A percentile compares a stretch with the other conserved stretches of the same genome.
These are phyloP conservation scores for Limnephilus marmoratus DNA, from an alignment of 2,888 invertebrate species.

Conservation along the genomic window DNA sequence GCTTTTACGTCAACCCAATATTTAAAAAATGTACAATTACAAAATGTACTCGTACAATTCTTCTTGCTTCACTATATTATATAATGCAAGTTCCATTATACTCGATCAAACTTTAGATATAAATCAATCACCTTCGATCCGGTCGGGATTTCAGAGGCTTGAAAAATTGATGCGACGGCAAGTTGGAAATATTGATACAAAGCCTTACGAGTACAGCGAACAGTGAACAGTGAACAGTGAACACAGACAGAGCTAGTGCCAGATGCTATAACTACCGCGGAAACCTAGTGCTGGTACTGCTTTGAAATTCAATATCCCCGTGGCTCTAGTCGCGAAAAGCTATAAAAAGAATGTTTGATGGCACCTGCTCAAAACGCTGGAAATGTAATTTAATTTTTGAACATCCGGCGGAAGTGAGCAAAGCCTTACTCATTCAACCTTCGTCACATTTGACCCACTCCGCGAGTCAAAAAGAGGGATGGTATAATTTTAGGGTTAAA, in stretches of 20 bases:
- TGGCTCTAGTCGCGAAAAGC: not conserved
- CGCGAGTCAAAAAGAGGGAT: not conserved
- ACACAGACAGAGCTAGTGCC: not conserved
- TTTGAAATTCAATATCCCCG: not conserved
- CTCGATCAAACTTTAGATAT: not conserved
- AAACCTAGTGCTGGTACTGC: conserved; percentile 2
- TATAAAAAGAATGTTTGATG: not conserved
- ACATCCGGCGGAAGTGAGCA: conserved; percentile 2
- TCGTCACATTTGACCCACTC: not conserved
- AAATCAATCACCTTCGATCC: not conserved
- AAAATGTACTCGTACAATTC: not conserved
- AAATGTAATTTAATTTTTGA: not conserved
- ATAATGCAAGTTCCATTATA: not conserved
- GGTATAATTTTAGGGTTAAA: conserved; percentile 2
- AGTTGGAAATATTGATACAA: not conserved
- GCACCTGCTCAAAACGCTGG: not conserved
- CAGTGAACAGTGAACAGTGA: not conserved
- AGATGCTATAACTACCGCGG: conserved; percentile 2
- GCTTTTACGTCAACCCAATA: not conserved
- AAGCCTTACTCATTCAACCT: conserved; percentile 2
- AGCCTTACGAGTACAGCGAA: not conserved
- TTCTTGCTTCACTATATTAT: not conserved
- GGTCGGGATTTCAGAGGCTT: not conserved
- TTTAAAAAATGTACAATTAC: not conserved
- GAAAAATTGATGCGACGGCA: not conserved